These are phyloP conservation scores for Heterodera carotae DNA, from an alignment of 1,140 invertebrate genomes.

Conservation along the genomic window DNA sequence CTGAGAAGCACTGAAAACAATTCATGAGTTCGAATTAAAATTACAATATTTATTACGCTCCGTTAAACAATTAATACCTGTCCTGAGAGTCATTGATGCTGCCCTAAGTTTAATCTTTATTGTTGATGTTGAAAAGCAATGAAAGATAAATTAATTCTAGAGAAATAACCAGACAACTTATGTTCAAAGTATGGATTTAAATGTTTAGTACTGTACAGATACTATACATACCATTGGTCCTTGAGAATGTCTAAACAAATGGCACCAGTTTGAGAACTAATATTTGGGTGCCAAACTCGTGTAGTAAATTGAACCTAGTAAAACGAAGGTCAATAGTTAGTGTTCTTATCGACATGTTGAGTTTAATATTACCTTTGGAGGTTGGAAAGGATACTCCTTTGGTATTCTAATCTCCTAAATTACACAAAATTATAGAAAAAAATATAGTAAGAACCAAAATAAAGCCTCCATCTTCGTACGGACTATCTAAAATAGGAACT, in stretches of 20 bases:
- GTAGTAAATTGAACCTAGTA: conserved; percentile 79
- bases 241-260: conserved; percentile 99
- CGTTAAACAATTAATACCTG: conserved; percentile 73
- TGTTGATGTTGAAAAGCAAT: no score
- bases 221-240: conserved; percentile 83
- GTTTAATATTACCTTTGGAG: conserved; percentile 81
- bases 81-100: conserved; percentile 94
- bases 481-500: conserved; percentile 28
- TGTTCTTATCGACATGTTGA: no score
- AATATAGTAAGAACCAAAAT: conserved; percentile 23
- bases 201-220: not conserved
- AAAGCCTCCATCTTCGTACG: conserved; percentile 46
- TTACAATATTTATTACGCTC: not conserved
- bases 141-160: no score
- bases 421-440: conserved; percentile 76
- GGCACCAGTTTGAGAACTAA: conserved; percentile 95
- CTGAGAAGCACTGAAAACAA: conserved; percentile 73
- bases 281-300: conserved; percentile 99
- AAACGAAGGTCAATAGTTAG: no score
- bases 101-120: conserved; percentile 73
- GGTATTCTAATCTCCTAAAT: conserved; percentile 94
- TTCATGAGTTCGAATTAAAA: not conserved
- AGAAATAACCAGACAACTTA: no score
- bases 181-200: conserved; percentile 12
- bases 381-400: conserved; percentile 98